phyloP scores from a whole-genome alignment of 2,888 invertebrate genomes.

The Caenorhabditis becei region DNA sequence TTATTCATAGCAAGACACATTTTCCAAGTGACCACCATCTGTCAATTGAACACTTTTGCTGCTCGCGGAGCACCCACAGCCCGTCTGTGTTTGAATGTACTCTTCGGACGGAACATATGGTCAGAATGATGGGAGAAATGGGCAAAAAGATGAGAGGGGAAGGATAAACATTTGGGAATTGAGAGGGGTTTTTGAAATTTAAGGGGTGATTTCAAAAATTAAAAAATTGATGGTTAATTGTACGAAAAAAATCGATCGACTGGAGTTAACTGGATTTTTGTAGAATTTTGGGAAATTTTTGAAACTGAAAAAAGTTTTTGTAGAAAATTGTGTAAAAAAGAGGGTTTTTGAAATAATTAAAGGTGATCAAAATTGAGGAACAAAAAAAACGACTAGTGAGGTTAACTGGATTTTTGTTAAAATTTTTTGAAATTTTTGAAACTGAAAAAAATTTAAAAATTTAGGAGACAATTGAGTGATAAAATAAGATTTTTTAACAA shows the following conservation, averaged over 20 bases:
- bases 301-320: neutral
- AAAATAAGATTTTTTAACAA: constrained; percentile 11
- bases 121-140: too few species aligned
- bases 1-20: constrained; percentile 36
- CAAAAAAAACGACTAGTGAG: too few species aligned
- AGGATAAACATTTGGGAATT: neutral
- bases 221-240: too few species aligned
- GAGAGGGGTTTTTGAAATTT: neutral
- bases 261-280: neutral
- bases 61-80: too few species aligned
- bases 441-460: too few species aligned
- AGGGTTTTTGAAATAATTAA: too few species aligned
- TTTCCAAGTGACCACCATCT: constrained; percentile 35
- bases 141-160: constrained; percentile 7
- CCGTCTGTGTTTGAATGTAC: too few species aligned
- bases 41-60: constrained; percentile 46
- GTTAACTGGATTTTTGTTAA: too few species aligned
- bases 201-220: too few species aligned
- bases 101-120: too few species aligned
- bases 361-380: constrained; percentile 1
- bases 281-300: neutral
- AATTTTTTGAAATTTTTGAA: too few species aligned
- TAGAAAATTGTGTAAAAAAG: neutral
- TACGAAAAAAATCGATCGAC: too few species aligned
- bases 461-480: neutral